Conservation (phyloP, 2,797 vertebrate genomes). For the Margarornis squamiger region DNA sequence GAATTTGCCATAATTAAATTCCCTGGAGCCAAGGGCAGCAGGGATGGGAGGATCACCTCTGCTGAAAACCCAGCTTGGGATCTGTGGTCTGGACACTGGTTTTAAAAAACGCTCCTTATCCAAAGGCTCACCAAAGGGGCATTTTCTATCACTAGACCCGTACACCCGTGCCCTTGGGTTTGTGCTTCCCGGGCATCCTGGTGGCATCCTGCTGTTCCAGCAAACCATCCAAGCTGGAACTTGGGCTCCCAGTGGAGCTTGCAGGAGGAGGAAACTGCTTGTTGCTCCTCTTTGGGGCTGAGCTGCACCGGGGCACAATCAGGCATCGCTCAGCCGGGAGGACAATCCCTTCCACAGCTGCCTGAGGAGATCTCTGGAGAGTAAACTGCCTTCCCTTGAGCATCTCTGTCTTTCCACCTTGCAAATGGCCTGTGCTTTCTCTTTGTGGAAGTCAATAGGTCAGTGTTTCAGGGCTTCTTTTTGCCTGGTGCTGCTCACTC, state of each 20-base stretch:
- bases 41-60: neutral
- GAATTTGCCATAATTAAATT: neutral
- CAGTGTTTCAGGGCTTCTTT: neutral
- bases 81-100: neutral
- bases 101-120: neutral
- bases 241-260: neutral
- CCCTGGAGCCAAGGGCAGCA: neutral
- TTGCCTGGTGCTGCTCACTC: neutral
- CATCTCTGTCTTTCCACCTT: neutral
- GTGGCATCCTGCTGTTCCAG: neutral
- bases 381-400: neutral
- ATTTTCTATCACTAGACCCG: neutral
- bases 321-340: neutral
- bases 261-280: neutral
- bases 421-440: neutral
- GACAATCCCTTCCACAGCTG: neutral
- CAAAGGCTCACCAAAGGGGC: neutral
- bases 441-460: neutral
- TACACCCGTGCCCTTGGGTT: neutral
- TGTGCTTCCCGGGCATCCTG: neutral
- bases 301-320: accelerated
- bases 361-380: neutral
- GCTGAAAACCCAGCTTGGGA: neutral
- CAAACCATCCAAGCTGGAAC: accelerated
- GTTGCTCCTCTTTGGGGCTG: neutral